A percentile compares a stretch with the other conserved stretches of the same genome.
These are phyloP conservation scores for Agriopis leucophaearia DNA, from an alignment of 2,888 invertebrate genomes.

Conservation along the genomic window DNA sequence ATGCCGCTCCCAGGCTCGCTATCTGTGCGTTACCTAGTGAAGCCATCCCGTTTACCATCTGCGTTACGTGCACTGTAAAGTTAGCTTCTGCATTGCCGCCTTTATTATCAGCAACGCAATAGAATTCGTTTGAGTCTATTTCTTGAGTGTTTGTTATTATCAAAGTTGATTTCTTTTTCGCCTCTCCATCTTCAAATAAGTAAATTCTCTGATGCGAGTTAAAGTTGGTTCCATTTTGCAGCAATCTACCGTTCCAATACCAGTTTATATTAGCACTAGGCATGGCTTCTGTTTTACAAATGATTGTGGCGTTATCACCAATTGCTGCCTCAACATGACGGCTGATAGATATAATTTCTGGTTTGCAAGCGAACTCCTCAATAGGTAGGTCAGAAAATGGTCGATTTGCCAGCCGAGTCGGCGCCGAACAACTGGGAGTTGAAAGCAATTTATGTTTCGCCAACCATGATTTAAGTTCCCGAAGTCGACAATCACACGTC, in stretches of 20 bases:
- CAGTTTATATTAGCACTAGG: conserved; percentile 94
- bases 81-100: conserved; percentile 96
- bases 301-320: conserved; percentile 94
- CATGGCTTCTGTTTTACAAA: conserved; percentile 92
- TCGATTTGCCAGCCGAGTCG: conserved; percentile 89
- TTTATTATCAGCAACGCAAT: conserved; percentile 95
- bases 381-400: conserved; percentile 91
- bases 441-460: conserved; percentile 92
- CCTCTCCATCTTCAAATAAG: conserved; percentile 91
- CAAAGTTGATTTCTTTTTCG: conserved; percentile 91
- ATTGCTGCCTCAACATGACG: conserved; percentile 92
- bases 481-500: conserved; percentile 94
- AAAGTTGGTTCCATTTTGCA: conserved; percentile 92
- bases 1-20: conserved; percentile 93
- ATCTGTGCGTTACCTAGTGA: conserved; percentile 94
- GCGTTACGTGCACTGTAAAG: conserved; percentile 94
- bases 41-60: conserved; percentile 92
- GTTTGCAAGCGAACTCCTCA: conserved; percentile 95
- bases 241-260: conserved; percentile 94
- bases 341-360: conserved; percentile 91
- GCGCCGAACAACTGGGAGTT: conserved; percentile 91
- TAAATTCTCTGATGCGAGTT: conserved; percentile 92
- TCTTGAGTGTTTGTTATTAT: conserved; percentile 94
- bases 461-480: conserved; percentile 94
- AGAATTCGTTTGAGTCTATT: conserved; percentile 93